Percentiles rank a stretch among this genome's conserved stretches.
These are phyloP conservation scores for Ylistrum balloti DNA, from an alignment of 1,140 invertebrate genomes.

Conservation along the genomic window DNA sequence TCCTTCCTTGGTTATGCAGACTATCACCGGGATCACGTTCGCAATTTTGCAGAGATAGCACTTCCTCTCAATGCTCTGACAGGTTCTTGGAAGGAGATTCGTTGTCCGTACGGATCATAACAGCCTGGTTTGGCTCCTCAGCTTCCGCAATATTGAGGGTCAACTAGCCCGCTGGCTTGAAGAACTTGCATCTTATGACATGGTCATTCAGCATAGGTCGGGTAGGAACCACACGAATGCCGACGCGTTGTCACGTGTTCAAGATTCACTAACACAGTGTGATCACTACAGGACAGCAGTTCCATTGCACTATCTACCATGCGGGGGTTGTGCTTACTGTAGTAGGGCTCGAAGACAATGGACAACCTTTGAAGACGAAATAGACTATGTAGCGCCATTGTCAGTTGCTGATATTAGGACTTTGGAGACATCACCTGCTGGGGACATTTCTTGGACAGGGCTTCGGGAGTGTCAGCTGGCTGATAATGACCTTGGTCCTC, in stretches of 20 bases:
- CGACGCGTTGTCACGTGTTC: constrained; percentile 61
- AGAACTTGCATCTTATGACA: constrained; percentile 59
- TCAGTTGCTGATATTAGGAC: background rate
- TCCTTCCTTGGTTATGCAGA: too few relatives aligned
- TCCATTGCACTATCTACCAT: background rate
- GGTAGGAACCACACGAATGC: constrained; percentile 58
- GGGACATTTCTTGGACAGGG: background rate
- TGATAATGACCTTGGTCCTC: too few relatives aligned
- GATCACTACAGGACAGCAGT: too few relatives aligned
- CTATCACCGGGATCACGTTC: too few relatives aligned
- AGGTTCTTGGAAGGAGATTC: too few relatives aligned
- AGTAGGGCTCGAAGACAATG: background rate
- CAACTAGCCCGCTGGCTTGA: constrained; percentile 71
- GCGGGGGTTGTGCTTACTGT: constrained; percentile 48
- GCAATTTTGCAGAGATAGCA: too few relatives aligned
- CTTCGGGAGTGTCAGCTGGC: too few relatives aligned
- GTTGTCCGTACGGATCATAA: constrained; percentile 63
- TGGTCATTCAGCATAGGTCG: constrained; percentile 54
- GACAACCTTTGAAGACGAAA: constrained; percentile 45
- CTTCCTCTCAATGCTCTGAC: too few relatives aligned
- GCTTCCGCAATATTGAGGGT: constrained; percentile 55
- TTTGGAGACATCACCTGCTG: background rate
- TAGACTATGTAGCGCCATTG: constrained; percentile 47
- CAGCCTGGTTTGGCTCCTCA: constrained; percentile 55
- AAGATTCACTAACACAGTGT: background rate